Conservation (phyloP, 2,797 vertebrate species). For the Odontamblyopus lacepedii region DNA sequence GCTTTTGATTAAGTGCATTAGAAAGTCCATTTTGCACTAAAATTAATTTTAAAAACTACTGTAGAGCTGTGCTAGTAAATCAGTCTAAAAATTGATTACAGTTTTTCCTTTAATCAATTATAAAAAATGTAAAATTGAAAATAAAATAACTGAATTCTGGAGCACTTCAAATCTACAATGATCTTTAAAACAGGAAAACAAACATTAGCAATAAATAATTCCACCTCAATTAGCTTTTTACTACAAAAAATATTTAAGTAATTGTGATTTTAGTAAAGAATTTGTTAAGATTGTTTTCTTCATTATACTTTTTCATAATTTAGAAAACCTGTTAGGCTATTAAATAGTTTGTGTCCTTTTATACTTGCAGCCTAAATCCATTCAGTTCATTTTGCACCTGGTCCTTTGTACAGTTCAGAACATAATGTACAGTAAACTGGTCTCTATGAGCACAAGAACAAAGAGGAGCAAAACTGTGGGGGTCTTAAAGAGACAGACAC, state of each 20-base stretch:
- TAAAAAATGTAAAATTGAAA: not conserved
- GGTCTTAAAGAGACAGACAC: conserved; percentile 2
- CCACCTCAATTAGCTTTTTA: not conserved
- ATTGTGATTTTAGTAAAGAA: too few species aligned
- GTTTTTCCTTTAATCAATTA: not conserved
- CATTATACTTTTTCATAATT: not conserved
- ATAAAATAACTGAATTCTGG: too few species aligned
- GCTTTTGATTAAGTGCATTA: not conserved
- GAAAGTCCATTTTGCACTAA: not conserved
- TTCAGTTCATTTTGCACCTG: not conserved
- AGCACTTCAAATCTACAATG: not conserved
- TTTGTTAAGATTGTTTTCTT: too few species aligned
- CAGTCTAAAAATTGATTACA: not conserved
- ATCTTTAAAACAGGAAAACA: not conserved
- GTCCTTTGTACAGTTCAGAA: not conserved
- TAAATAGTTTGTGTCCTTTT: not conserved
- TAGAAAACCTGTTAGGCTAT: not conserved
- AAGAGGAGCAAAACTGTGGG: not conserved
- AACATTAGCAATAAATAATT: not conserved
- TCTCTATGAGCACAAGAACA: not conserved
- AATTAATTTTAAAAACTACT: not conserved
- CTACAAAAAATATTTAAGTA: too few species aligned
- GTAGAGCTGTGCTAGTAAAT: not conserved
- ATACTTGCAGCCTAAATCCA: not conserved
- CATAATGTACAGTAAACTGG: not conserved